These are phyloP conservation scores for Salvelinus fontinalis DNA, from an alignment of 2,113 vertebrate species.

Conservation along the genomic window DNA sequence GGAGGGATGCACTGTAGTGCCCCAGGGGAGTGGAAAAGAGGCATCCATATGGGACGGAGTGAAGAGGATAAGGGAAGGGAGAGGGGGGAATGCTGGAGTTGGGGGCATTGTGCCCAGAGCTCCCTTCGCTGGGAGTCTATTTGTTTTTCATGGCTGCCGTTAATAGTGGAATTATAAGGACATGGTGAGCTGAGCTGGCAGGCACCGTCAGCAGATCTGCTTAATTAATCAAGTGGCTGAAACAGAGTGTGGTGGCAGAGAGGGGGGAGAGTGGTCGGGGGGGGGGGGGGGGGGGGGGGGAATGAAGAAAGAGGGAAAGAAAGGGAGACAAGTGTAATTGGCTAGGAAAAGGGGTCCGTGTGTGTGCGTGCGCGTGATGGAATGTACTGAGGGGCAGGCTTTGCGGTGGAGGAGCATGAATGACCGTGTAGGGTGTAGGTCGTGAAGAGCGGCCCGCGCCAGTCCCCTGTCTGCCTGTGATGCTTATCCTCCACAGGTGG, in stretches of 20 bases:
- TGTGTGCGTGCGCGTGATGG: background rate
- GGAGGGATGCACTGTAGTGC: too few relatives aligned
- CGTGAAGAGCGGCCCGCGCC: background rate
- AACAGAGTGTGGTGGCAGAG: background rate
- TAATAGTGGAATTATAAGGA: constrained; percentile 29
- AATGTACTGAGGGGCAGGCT: background rate
- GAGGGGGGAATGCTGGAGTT: too few relatives aligned
- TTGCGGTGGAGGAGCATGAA: background rate
- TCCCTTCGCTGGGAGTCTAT: constrained; percentile 13
- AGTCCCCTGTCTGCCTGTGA: constrained; percentile 36
- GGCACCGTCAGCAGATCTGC: constrained; percentile 21
- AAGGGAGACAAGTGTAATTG: background rate
- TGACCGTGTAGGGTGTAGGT: constrained; percentile 26
- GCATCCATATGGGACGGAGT: background rate
- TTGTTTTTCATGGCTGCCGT: constrained; percentile 25
- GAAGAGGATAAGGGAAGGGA: background rate
- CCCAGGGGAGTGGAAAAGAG: background rate
- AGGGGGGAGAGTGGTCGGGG: background rate
- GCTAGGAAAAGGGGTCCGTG: background rate
- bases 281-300: too few relatives aligned
- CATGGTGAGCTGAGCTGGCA: constrained; percentile 2
- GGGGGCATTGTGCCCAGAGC: too few relatives aligned
- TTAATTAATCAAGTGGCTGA: constrained; percentile 51
- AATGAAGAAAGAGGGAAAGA: too few relatives aligned
- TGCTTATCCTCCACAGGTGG: constrained; percentile 1